A percentile compares a stretch with the other conserved stretches of the same genome.
phyloP scores from a whole-genome alignment of 2,888 invertebrate species.

The Aspidiotus rigidus region DNA sequence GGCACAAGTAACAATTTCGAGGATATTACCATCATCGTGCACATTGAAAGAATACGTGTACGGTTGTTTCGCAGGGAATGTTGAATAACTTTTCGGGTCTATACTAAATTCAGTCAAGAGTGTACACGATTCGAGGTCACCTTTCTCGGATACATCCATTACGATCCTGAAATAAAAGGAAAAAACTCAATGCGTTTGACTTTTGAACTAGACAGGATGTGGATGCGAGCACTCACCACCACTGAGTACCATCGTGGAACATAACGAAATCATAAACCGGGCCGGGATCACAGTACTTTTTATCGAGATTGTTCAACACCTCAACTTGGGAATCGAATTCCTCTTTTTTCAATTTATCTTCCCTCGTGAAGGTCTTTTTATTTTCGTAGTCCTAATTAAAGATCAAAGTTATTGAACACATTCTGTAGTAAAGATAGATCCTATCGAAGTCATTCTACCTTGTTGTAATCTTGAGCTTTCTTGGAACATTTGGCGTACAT shows the following conservation, averaged over 20 bases:
- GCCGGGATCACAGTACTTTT: conserved; percentile 77
- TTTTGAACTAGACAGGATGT: neutral
- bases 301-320: conserved; percentile 69
- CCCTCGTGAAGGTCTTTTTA: conserved; percentile 25
- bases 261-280: conserved; percentile 88
- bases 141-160: conserved; percentile 72
- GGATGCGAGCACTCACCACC: conserved; percentile 55
- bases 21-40: conserved; percentile 75
- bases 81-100: conserved; percentile 60
- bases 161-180: conserved; percentile 54
- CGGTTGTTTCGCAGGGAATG: conserved; percentile 67
- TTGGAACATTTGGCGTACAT: conserved; percentile 42
- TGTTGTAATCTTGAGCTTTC: conserved; percentile 24
- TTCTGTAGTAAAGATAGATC: no score
- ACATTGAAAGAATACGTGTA: conserved; percentile 86
- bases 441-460: conserved; percentile 16
- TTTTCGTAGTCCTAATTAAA: conserved; percentile 19
- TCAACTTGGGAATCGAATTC: conserved; percentile 81
- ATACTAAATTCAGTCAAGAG: conserved; percentile 71
- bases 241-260: conserved; percentile 82
- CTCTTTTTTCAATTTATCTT: conserved; percentile 53
- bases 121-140: conserved; percentile 67
- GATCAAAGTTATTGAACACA: no score
- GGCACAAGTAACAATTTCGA: conserved; percentile 90
- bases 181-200: neutral